Conservation (phyloP, 1,140 invertebrate genomes). For the Drosophila suzukii region DNA sequence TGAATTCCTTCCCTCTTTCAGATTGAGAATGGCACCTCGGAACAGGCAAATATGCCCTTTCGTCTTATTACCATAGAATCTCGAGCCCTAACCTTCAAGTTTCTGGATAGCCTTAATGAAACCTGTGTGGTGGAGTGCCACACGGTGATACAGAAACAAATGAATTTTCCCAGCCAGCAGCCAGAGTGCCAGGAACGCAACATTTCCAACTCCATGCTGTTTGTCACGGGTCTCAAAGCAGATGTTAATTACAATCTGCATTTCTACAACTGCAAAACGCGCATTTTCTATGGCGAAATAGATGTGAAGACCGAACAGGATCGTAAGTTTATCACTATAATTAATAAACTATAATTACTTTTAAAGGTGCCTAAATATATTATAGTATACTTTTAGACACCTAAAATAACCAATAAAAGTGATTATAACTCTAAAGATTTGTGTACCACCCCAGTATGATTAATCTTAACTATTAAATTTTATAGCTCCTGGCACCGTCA, state of each 20-base stretch:
- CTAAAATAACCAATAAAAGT: no score
- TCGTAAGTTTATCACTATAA: conserved; percentile 57
- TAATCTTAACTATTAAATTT: no score
- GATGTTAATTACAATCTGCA: conserved; percentile 67
- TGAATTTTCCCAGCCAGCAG: conserved; percentile 60
- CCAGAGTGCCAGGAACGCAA: conserved; percentile 66
- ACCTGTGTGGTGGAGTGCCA: conserved; percentile 77
- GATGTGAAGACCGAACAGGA: conserved; percentile 75
- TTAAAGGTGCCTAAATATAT: no score
- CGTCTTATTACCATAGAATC: conserved; percentile 72
- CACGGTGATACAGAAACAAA: conserved; percentile 40
- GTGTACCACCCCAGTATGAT: no score
- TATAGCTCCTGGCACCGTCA: conserved; percentile 77
- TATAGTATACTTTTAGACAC: no score
- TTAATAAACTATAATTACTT: no score
- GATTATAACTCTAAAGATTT: no score
- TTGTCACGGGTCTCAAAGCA: conserved; percentile 63
- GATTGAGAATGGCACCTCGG: conserved; percentile 79
- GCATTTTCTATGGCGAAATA: conserved; percentile 75
- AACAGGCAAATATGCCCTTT: conserved; percentile 73
- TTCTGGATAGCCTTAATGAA: conserved; percentile 76
- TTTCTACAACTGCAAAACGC: conserved; percentile 74
- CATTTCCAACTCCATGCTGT: conserved; percentile 68
- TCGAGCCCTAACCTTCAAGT: conserved; percentile 69
- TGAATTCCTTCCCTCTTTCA: conserved; percentile 3